These are phyloP conservation scores for Atta cephalotes DNA, from an alignment of 1,140 invertebrate species.

Conservation along the genomic window DNA sequence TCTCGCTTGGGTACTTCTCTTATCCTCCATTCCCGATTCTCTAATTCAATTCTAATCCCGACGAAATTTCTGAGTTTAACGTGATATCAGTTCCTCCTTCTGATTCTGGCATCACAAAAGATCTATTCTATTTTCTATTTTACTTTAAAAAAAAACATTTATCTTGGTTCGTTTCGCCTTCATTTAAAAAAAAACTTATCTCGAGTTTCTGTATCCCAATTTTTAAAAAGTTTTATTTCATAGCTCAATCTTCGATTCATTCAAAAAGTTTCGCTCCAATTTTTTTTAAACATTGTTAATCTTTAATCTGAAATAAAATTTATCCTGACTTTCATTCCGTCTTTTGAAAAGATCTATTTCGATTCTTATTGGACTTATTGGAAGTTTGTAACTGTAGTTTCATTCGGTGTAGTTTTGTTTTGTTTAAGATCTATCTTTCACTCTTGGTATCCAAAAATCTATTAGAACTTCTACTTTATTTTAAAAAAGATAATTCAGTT, in stretches of 20 bases:
- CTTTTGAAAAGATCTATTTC: not conserved
- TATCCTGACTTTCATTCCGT: not conserved
- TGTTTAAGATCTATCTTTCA: not conserved
- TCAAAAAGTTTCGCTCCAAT: not conserved
- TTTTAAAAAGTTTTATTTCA: conserved; percentile 22
- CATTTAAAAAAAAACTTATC: conserved; percentile 32
- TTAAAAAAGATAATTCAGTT: not conserved
- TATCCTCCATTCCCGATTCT: conserved; percentile 32
- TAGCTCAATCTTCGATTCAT: not conserved
- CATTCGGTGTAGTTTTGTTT: conserved; percentile 6
- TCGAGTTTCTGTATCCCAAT: not conserved
- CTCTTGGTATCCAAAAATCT: not conserved
- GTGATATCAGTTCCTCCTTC: not conserved
- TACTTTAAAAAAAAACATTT: not conserved
- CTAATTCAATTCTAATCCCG: conserved; percentile 64
- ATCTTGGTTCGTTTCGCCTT: not conserved
- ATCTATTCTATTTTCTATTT: not conserved
- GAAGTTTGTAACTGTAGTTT: not conserved
- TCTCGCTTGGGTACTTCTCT: conserved; percentile 23
- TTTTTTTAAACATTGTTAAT: conserved; percentile 8
- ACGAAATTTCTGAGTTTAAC: conserved; percentile 5
- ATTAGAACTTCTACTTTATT: not conserved
- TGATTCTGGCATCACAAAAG: not conserved
- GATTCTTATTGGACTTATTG: not conserved
- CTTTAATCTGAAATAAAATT: conserved; percentile 10